phyloP scores from a whole-genome alignment of 2,888 invertebrate genomes.

The Zhengitettix transpicula region DNA sequence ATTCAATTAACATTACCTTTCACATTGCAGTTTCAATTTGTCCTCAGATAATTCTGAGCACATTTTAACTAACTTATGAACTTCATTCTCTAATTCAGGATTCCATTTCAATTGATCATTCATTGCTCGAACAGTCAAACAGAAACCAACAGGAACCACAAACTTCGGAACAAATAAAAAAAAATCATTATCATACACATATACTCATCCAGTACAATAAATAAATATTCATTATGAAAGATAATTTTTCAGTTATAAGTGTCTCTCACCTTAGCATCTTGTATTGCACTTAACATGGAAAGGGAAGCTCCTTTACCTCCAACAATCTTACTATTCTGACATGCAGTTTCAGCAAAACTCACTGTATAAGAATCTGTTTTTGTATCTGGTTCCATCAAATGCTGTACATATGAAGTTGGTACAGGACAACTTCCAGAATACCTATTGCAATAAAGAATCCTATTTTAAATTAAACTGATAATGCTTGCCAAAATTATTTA shows the following conservation, averaged over 20 bases:
- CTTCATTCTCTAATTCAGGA: slow-evolving; percentile 28
- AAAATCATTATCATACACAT: too few species aligned
- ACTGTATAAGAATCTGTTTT: slow-evolving; percentile 17
- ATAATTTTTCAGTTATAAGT: too few species aligned
- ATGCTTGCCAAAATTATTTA: too few species aligned
- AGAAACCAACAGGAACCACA: slow-evolving; percentile 49
- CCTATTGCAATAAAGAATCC: not conserved
- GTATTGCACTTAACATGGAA: slow-evolving; percentile 32
- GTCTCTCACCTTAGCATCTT: too few species aligned
- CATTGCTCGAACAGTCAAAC: slow-evolving; percentile 45
- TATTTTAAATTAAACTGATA: too few species aligned
- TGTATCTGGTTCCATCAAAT: not conserved
- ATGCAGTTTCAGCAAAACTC: slow-evolving; percentile 30
- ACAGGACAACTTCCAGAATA: slow-evolving; percentile 8
- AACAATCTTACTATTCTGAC: slow-evolving; percentile 37
- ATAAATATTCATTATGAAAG: too few species aligned
- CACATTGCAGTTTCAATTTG: slow-evolving; percentile 34
- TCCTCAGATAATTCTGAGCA: slow-evolving; percentile 31
- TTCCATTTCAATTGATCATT: slow-evolving; percentile 36
- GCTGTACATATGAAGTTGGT: not conserved
- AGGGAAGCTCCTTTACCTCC: slow-evolving; percentile 71
- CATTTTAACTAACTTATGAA: slow-evolving; percentile 34
- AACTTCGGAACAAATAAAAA: not conserved
- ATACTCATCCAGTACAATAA: too few species aligned
- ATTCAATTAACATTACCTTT: slow-evolving; percentile 20